Base-by-base conservation (phyloP, 2,888 invertebrate genomes). In the Oligia latruncula region DNA sequence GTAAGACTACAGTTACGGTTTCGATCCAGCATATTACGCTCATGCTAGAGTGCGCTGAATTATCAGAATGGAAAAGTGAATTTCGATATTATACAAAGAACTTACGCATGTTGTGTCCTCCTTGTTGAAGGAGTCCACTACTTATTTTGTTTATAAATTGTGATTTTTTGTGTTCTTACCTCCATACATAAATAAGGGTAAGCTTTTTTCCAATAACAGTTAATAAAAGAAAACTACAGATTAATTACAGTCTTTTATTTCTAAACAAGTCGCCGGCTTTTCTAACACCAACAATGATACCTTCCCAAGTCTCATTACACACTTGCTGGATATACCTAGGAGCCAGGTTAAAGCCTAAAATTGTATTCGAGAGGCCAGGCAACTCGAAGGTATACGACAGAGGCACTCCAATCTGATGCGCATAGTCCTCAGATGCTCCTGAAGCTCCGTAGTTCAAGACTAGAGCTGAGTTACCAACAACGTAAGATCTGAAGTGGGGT, bases 391-490 rank as follows among this genome's bases (percentile, higher is more conserved):
- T 98, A 85, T 97, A 98, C 0, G 97, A 91, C 17, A 98, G 92
- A 0, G 97, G 97, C 60, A 98, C 97, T 0, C 97, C 97, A 11
- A 95, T 93, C 0, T 90, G 97, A 91, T 97, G 97, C 0, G 97
- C 97, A 92, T 97, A 98, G 89, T 98, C 98, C 90, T 97, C 97
- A 88, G 98, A 97, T 20, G 97, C 97, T 20, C 98, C 98, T 60
- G 97, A 92, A 0, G 97, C 97, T 1, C 95, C 93, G 86, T 98
- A 98, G 80, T 96, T 95, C 1, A 98, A 92, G 17, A 96, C 95
- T 1, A 96, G 91, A 0, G 95, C 95, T 15, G 97, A 92, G 83
- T 96, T 97, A 8, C 98, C 98, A 74, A 97, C 97, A 2, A 94
- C 91, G 83, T 98, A 98, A n/a, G 86, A 90, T 0, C 94, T 95